These are phyloP conservation scores for Cantharis rufa DNA, from an alignment of 2,888 invertebrate species.

Conservation along the genomic window DNA sequence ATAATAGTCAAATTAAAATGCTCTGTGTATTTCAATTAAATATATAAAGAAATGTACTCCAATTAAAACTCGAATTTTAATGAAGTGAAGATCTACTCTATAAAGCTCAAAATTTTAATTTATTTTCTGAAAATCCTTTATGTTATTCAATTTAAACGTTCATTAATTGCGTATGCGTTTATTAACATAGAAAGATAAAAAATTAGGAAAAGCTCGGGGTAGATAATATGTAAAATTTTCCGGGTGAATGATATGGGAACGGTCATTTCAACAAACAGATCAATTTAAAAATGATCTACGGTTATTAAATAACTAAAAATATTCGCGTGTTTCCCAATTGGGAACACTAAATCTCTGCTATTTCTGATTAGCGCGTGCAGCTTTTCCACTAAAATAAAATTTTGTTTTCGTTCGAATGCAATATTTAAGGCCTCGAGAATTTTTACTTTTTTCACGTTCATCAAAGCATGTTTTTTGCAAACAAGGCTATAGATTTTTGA, in stretches of 20 bases:
- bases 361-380: background rate
- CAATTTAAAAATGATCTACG: background rate
- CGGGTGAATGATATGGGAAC: background rate
- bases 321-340: background rate
- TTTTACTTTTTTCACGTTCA: background rate
- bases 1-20: conserved; percentile 28
- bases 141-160: background rate
- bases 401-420: background rate
- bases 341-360: background rate
- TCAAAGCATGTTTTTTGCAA: background rate
- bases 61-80: background rate
- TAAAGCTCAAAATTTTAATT: background rate
- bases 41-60: background rate
- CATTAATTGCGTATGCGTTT: background rate
- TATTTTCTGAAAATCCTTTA: background rate
- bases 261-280: background rate
- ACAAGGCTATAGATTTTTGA: too few relatives aligned
- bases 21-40: background rate
- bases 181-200: background rate
- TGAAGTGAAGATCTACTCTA: background rate
- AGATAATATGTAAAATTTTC: background rate
- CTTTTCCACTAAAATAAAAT: background rate
- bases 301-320: background rate
- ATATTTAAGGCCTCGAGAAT: background rate
- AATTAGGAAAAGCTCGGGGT: background rate